Base-by-base conservation (phyloP, 1,140 invertebrate genomes). In the Euura saliciscinereae region DNA sequence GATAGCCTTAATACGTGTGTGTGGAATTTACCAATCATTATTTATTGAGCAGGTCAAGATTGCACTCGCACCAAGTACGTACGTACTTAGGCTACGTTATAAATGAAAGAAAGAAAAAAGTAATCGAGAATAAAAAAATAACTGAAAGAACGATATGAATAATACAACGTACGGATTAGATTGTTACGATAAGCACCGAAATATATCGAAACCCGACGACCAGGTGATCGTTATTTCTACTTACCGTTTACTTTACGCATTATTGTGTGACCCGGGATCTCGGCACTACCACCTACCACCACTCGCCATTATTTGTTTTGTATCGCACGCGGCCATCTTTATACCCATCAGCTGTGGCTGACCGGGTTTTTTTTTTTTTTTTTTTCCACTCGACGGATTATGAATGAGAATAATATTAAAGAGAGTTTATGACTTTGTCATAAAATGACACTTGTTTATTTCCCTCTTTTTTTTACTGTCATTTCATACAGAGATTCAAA, bases 291-390 rank as follows among this genome's bases (percentile, higher is more conserved):
- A 42, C 66, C 11, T 13, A 67, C 43, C 2, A 44, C 4, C 66
- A 11, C 66, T 44, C 28, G 66, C 66, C 43, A 69, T 78, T 80
- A 84, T 84, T 85, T 85, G 82, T 83, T 85, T 28, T 85, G 82
- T 84, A 80, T 84, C 80, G 75, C 74, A 74, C 71, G 74, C 80
- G 77, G 83, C 84, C 84, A 85, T 85, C 83, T 85, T 85, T 83
- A 78, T 71, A 28, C 28, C 77, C 73, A 83, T 85, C 83, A 83
- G 83, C 83, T 84, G 83, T 79, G 83, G 51, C 8, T 59, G 5
- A 59, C 28, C 13, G 51, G 3, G 51, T 4, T 59, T 59, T 59
- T 59, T 6, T n/a, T 59, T 4, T 28, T 28, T 28, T 28, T 28
- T 28, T 28, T 28, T 0, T 28, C 28, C 28, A 28, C 28, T 28